Base-by-base conservation (phyloP, 2,113 vertebrate genomes). In the Embiotoca jacksoni region DNA sequence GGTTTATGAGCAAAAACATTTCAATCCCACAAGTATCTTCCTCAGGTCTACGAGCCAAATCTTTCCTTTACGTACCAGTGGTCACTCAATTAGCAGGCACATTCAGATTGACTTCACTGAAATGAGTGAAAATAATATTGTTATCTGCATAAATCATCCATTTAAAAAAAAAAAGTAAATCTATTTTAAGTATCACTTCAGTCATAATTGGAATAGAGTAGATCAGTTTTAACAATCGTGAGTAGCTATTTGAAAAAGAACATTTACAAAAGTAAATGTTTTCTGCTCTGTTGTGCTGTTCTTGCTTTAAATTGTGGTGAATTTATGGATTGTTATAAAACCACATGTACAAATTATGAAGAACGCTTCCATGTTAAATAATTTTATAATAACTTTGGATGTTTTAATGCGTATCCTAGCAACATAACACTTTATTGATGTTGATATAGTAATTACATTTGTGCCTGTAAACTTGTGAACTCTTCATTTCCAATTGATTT, bases 11-110 rank as follows among this genome's bases (percentile, higher is more conserved):
- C 57, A 55, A 68, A 71, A 71, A 57, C 50, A 67, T 70, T 76
- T 80, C 14, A n/a, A 35, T 31, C 44, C 65, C 39, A 32, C 47
- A 41, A 41, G 46, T 66, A 53, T 56, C 74, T 78, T 59, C 23
- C 32, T 62, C 52, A 67, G 59, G 11, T 57, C 39, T 52, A 36
- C 30, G 73, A 72, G 72, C 7, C 60, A 73, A 80, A 57, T 37
- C 23, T 63, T 82, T 60, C 68, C 31, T 60, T 6, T 49, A 46
- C 33, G 36, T 49, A 44, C 13, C 31, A 68, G 44, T 60, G 54
- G 80, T 81, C 53, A 73, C 35, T 70, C 16, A 6, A 70, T 72
- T 59, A 66, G 32, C 44, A 65, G 10, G 39, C 15, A 63, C 54
- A 5, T 65, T 50, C 62, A 75, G 14, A 69, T 75, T 33, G 52